Percentiles rank a stretch among this genome's conserved stretches.
Conservation (phyloP, 2,113 vertebrate species). For the Aramus guarauna region DNA sequence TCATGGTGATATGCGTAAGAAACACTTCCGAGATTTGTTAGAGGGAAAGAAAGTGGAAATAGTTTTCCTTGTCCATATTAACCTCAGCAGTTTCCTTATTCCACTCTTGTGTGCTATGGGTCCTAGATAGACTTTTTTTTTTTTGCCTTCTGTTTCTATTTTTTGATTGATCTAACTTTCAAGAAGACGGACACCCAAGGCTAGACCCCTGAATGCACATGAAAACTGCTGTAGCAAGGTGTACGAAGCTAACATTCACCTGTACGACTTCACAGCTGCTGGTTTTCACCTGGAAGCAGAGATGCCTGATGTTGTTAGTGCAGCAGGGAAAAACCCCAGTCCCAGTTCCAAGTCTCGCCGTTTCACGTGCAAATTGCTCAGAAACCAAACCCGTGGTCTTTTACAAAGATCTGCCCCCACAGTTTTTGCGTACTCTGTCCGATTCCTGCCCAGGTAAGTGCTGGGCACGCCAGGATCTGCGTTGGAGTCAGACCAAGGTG, state of each 20-base stretch:
- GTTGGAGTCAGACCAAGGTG: rapidly evolving
- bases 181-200: not conserved
- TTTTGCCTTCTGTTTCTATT: not conserved
- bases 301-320: not conserved
- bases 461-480: not conserved
- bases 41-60: not conserved
- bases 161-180: not conserved
- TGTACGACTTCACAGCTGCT: not conserved
- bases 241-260: not conserved
- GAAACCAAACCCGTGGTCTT: not conserved
- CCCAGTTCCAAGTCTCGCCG: not conserved
- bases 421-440: not conserved
- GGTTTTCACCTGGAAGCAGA: not conserved
- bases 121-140: not conserved
- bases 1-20: not conserved
- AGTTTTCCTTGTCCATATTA: not conserved
- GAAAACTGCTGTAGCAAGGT: not conserved
- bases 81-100: not conserved
- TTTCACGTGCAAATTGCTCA: not conserved
- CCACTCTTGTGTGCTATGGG: not conserved
- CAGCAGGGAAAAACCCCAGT: not conserved
- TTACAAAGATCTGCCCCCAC: not conserved
- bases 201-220: not conserved
- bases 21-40: not conserved
- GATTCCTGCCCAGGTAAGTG: too few relatives aligned